Conservation (phyloP, 1,140 invertebrate species). For the Sycophaga agraensis region DNA sequence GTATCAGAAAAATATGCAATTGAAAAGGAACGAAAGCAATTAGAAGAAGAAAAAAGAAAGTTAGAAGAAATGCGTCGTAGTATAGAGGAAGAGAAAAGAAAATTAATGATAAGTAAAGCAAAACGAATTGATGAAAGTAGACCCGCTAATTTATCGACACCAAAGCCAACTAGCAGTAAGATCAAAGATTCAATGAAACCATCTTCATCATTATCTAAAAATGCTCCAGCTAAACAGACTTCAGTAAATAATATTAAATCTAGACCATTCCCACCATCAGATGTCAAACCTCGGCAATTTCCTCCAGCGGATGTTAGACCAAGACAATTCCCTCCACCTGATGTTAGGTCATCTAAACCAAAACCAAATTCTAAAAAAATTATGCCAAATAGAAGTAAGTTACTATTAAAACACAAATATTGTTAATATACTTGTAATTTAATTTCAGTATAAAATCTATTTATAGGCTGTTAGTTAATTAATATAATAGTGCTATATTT, state of each 20-base stretch:
- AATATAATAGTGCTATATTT: not conserved
- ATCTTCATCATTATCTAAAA: slow-evolving; percentile 22
- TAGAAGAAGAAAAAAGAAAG: slow-evolving; percentile 52
- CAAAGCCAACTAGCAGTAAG: slow-evolving; percentile 27
- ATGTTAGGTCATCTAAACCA: slow-evolving; percentile 44
- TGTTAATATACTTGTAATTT: too few relatives aligned
- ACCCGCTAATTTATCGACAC: not conserved
- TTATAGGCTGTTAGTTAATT: too few relatives aligned
- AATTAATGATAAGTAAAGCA: slow-evolving; percentile 37
- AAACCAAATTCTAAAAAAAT: slow-evolving; percentile 32
- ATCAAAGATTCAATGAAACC: slow-evolving; percentile 27
- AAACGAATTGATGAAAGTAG: slow-evolving; percentile 33
- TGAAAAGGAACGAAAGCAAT: slow-evolving; percentile 47
- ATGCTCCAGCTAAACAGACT: slow-evolving; percentile 20
- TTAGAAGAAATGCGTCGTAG: slow-evolving; percentile 55
- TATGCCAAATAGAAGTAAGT: slow-evolving; percentile 47
- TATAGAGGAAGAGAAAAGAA: slow-evolving; percentile 57
- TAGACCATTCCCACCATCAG: slow-evolving; percentile 43
- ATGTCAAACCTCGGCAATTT: slow-evolving; percentile 52
- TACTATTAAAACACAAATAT: slow-evolving; percentile 2
- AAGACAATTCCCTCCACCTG: slow-evolving; percentile 43
- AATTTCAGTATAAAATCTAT: too few relatives aligned
- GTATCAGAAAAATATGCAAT: slow-evolving; percentile 40
- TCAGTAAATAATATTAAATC: slow-evolving; percentile 28
- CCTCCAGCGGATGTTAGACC: slow-evolving; percentile 52